A percentile compares a stretch with the other conserved stretches of the same genome.
Conservation (phyloP, 2,797 vertebrate species). For the Chromis chromis region DNA sequence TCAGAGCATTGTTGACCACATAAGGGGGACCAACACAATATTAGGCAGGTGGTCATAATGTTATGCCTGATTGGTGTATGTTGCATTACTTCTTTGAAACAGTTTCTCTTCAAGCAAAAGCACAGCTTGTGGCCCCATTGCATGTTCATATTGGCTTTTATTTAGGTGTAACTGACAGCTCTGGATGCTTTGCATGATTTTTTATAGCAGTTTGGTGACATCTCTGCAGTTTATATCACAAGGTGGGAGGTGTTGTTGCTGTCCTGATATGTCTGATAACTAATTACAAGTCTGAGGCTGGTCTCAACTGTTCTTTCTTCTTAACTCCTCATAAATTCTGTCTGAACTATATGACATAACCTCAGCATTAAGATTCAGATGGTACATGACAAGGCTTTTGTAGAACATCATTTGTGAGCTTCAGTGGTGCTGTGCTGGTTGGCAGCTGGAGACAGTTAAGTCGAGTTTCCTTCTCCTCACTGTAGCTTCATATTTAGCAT, state of each 20-base stretch:
- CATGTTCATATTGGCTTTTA: neutral
- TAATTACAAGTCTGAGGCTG: neutral
- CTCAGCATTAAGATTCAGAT: neutral
- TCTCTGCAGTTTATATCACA: neutral
- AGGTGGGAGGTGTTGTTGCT: neutral
- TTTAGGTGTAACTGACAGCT: neutral
- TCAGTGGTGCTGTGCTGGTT: too few relatives aligned
- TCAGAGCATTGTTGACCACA: too few relatives aligned
- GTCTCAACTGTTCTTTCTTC: neutral
- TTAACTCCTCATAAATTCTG: neutral
- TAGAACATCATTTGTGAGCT: too few relatives aligned
- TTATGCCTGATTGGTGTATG: too few relatives aligned
- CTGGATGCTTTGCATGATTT: neutral
- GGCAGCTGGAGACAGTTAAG: neutral
- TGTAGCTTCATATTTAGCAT: neutral
- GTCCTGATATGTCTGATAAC: neutral
- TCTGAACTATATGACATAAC: neutral
- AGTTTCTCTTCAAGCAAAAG: neutral
- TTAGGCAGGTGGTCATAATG: too few relatives aligned
- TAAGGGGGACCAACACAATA: too few relatives aligned
- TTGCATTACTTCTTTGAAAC: too few relatives aligned
- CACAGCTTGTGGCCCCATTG: neutral
- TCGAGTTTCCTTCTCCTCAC: too few relatives aligned
- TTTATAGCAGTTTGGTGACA: neutral
- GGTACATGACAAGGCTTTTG: neutral